Conservation (phyloP, 1,140 invertebrate genomes). For the Stegodyphus dumicola region DNA sequence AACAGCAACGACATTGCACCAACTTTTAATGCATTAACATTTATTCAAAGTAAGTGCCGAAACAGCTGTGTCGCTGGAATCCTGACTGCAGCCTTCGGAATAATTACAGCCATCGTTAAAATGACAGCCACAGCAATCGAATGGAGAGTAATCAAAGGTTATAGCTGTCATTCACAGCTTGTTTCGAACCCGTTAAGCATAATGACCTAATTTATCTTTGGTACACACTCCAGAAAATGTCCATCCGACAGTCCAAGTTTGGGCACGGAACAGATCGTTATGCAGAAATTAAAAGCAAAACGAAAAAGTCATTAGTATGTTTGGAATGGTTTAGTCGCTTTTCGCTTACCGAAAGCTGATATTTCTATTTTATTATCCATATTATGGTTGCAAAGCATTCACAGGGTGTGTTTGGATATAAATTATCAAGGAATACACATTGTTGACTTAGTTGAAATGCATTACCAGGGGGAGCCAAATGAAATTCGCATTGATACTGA, state of each 20-base stretch:
- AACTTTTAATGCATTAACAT: slow-evolving; percentile 38
- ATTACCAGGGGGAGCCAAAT: no score
- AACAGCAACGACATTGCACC: background rate
- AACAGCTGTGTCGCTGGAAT: slow-evolving; percentile 10
- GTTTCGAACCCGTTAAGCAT: slow-evolving; percentile 47
- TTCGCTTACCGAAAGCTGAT: no score
- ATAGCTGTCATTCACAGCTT: slow-evolving; percentile 58
- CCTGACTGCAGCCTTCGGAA: background rate
- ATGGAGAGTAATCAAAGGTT: slow-evolving; percentile 53
- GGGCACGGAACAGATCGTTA: background rate
- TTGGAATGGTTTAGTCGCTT: no score
- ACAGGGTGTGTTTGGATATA: no score
- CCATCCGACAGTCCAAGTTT: background rate
- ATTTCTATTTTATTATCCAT: no score
- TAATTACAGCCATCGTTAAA: slow-evolving; percentile 47
- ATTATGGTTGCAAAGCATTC: no score
- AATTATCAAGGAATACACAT: no score
- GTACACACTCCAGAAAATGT: slow-evolving; percentile 1
- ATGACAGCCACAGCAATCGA: slow-evolving; percentile 51
- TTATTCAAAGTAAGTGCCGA: slow-evolving; percentile 41
- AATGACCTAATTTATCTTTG: slow-evolving; percentile 52
- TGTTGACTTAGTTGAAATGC: no score
- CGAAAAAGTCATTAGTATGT: background rate
- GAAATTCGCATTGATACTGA: no score
- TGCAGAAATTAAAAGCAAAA: background rate